A percentile compares a stretch with the other conserved stretches of the same genome.
phyloP scores from a whole-genome alignment of 2,113 vertebrate species.

The Siphamia tubifer region DNA sequence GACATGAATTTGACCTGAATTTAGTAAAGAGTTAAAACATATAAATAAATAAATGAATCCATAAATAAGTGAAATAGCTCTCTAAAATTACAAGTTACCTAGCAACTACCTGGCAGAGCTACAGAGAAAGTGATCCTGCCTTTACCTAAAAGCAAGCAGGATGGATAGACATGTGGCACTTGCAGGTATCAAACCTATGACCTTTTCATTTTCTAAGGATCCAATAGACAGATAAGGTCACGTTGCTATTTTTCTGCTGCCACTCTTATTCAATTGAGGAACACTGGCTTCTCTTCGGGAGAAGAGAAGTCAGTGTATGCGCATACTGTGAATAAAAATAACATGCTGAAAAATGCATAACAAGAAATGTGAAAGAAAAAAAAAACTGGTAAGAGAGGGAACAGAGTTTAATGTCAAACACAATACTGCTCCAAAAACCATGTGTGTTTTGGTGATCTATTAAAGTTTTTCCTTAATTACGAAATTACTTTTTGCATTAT shows the following conservation, averaged over 20 bases:
- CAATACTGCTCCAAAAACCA: no score
- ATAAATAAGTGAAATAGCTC: no score
- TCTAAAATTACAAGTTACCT: slow-evolving; percentile 12
- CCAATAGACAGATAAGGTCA: neutral
- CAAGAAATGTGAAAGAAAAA: neutral
- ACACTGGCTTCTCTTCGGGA: neutral
- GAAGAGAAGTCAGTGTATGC: neutral
- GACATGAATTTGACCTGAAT: neutral
- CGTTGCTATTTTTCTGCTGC: neutral
- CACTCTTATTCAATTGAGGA: neutral
- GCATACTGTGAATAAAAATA: neutral
- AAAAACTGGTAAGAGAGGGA: neutral
- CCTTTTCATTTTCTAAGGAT: neutral
- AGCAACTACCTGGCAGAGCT: slow-evolving; percentile 17
- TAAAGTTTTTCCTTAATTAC: no score
- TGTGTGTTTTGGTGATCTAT: no score
- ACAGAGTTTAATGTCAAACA: no score
- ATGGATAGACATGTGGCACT: neutral
- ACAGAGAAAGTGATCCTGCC: neutral
- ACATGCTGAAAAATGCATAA: neutral
- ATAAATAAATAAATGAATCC: no score
- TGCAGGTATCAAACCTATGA: neutral
- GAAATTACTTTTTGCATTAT: no score
- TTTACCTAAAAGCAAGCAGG: neutral
- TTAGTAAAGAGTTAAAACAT: neutral